Conservation (phyloP, 2,888 invertebrate species). For the Plebejus melissa region DNA sequence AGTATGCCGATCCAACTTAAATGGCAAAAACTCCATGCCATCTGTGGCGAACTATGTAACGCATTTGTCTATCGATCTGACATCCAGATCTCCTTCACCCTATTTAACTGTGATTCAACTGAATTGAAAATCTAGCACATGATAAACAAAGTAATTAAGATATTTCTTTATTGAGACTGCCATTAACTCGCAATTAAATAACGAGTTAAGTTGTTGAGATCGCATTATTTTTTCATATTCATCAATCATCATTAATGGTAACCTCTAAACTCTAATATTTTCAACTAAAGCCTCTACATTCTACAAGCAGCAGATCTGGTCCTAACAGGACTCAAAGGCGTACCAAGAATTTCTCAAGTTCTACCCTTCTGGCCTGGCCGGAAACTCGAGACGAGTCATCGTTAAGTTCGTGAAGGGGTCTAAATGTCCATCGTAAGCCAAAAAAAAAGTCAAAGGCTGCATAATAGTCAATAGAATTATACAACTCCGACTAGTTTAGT, state of each 20-base stretch:
- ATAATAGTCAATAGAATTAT: neutral
- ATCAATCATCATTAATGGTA: neutral
- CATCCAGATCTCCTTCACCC: slow-evolving; percentile 10
- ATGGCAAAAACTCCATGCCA: neutral
- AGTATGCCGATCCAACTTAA: neutral
- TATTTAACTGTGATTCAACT: neutral
- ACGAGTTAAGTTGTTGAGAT: neutral
- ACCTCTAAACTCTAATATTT: neutral
- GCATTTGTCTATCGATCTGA: neutral
- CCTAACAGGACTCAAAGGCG: neutral
- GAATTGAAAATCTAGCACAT: neutral
- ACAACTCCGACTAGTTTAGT: too few species aligned
- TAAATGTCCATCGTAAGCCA: neutral
- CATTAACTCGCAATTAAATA: neutral
- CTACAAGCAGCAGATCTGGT: neutral
- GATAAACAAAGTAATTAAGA: neutral
- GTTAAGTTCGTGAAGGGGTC: neutral
- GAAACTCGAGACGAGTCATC: neutral
- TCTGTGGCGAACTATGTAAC: neutral
- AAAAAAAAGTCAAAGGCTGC: neutral
- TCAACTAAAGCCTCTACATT: too few species aligned
- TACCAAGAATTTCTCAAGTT: neutral
- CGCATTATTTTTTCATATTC: neutral
- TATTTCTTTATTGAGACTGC: neutral
- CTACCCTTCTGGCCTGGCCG: neutral